Conservation (phyloP, 2,113 vertebrate species). For the Nycticryphes semicollaris region DNA sequence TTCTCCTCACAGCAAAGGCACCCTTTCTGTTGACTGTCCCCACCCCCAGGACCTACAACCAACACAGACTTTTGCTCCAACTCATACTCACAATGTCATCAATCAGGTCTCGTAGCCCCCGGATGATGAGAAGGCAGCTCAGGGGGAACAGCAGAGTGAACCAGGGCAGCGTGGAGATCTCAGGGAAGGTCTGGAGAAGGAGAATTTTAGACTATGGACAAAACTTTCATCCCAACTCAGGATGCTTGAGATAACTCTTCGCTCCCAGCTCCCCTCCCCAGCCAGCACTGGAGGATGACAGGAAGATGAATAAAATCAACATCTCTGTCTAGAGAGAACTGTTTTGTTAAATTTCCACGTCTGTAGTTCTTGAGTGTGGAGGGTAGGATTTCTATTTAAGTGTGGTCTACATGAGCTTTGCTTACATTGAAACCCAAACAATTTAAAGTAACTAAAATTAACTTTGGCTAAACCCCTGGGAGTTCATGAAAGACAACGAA, state of each 20-base stretch:
- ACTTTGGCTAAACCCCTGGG: background rate
- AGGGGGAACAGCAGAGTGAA: constrained; percentile 85
- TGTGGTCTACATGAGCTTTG: rapidly evolving
- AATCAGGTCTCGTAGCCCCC: constrained; percentile 83
- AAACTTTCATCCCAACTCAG: background rate
- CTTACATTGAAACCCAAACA: background rate
- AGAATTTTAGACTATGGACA: background rate
- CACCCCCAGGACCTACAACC: background rate
- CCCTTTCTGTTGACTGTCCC: rapidly evolving
- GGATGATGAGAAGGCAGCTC: constrained; percentile 77
- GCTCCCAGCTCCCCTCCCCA: background rate
- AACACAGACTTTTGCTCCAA: rapidly evolving
- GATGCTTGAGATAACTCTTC: background rate
- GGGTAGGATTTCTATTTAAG: background rate
- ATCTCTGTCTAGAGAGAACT: background rate
- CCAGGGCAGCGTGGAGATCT: constrained; percentile 90
- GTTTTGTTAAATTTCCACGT: background rate
- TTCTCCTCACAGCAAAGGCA: background rate
- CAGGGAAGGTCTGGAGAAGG: constrained; percentile 79
- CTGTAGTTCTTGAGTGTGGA: background rate
- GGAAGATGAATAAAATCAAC: background rate
- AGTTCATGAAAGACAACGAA: rapidly evolving
- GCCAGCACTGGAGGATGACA: rapidly evolving
- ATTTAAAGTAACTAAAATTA: background rate
- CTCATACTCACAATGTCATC: constrained; percentile 85